Evolutionary conservation across 2,888 invertebrate genomes (phyloP), one percentile per base, ranked within the genome.

Genomic region (Nebria salina): DNA sequence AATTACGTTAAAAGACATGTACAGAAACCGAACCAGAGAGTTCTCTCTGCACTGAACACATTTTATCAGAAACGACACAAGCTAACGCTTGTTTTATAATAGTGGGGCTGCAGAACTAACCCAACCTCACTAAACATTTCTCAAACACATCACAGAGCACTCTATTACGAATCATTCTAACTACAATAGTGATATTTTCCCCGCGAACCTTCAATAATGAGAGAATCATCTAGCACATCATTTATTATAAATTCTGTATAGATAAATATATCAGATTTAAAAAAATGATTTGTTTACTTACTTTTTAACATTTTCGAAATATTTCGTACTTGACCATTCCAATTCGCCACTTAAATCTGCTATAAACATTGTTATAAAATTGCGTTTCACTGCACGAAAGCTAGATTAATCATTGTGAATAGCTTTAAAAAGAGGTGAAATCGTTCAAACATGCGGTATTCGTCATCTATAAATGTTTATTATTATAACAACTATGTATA

Each of bases 1-100:
- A 64, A 64, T 54, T 64, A 77, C 77, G 73, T 72, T 72, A 72
- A 78, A 74, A 78, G 74, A 78, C 78, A 78, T 72, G 78, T 78
- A 78, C 78, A 74, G 65, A 78, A 78, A 78, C 78, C 5, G 34
- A 34, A 34, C 34, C 34, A 34, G 34, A 34, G 34, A 34, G 34
- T 34, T 34, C 34, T 34, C 34, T 34, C 34, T 34, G 34, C 34
- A 34, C 34, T 78, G 74, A 78, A 74, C 78, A 77, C 77, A 78
- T 74, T 74, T 54, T 78, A 78, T 74, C 73, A 66, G 78, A 41
- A 72, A 77, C 26, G 78, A 73, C 13, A 34, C 41, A 41, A 34
- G 34, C 34, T 0, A 4, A 4, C 66, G 65, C 66, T 43, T 73
- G 68, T 26, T 13, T 74, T 65, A 72, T 72, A 70, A n/a, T 64